Conservation (phyloP, 2,888 invertebrate species). For the Lacanobia oleracea region DNA sequence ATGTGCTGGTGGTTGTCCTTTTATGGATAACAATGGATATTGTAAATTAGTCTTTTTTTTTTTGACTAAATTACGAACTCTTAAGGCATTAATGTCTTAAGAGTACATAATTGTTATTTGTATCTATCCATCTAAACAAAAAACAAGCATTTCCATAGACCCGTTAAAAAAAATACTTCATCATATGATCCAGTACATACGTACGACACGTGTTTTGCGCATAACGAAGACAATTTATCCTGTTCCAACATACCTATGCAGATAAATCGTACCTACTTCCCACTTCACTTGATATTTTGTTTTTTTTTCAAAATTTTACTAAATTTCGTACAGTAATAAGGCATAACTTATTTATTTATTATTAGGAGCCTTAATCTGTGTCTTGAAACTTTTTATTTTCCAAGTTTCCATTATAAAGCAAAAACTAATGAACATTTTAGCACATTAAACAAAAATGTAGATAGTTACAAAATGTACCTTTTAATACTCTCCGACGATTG, state of each 20-base stretch:
- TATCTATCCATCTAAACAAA: not conserved
- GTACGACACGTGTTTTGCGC: conserved; percentile 37
- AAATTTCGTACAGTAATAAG: too few species aligned
- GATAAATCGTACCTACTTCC: not conserved
- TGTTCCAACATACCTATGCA: not conserved
- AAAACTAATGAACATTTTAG: too few species aligned
- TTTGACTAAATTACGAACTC: too few species aligned
- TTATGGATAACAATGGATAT: too few species aligned
- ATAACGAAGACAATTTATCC: conserved; percentile 61
- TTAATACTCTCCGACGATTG: not conserved
- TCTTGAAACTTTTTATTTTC: not conserved
- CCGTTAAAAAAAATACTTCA: not conserved
- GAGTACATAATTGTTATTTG: too few species aligned
- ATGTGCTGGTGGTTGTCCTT: not conserved
- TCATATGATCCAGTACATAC: not conserved
- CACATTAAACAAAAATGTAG: too few species aligned
- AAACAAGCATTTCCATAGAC: not conserved
- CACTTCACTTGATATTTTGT: not conserved
- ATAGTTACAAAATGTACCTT: not conserved
- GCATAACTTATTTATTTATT: too few species aligned
- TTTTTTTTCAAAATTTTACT: too few species aligned
- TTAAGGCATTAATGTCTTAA: too few species aligned
- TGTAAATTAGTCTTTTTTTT: too few species aligned
- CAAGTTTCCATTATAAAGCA: too few species aligned
- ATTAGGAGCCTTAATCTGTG: not conserved